Evolutionary conservation across 2,113 vertebrate species (phyloP), one percentile per base, ranked within the genome.

Genomic region (Struthidea cinerea): DNA sequence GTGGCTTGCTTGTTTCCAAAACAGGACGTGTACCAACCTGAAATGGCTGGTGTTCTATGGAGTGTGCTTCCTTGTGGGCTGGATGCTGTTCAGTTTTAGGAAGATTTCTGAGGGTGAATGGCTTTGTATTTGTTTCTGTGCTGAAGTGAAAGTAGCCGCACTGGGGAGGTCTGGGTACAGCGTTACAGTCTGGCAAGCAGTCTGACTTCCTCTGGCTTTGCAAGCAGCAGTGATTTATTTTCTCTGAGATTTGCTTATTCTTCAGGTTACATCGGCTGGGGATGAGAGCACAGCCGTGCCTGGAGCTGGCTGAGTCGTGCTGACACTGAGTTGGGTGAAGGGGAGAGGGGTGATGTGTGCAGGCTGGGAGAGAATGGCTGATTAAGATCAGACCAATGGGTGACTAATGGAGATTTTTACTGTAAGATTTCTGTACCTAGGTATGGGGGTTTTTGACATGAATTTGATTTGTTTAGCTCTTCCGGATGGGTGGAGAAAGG

Each of bases 281-380:
- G 30, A 44, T 44, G 47, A 78, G 73, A 60, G 73, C 21, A 16
- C 63, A 53, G 46, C n/a, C 17, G 1, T 83, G 75, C 63, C 59
- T 7, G 6, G 70, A 76, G 49, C 52, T 39, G 39, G 14, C 56
- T 3, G 1, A 42, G 35, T 53, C 0, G 0, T 47, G 41, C 84
- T 89, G 69, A 15, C 55, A 47, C 65, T 1, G 5, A 35, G n/a
- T 75, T 90, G 57, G 41, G 6, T 83, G 30, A 64, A 68, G n/a
- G 49, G 41, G 55, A 87, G 16, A n/a, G 9, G 33, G 33, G 16
- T 67, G 50, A 32, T 49, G 33, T 74, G 3, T 21, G 42, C 4
- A 4, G 42, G 33, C 18, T 27, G 21, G 35, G 35, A 63, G 44
- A 37, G 65, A 60, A 55, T 23, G 55, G 21, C 59, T 57, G 50